Conservation (phyloP, 2,113 vertebrate genomes). For the Chionis minor region DNA sequence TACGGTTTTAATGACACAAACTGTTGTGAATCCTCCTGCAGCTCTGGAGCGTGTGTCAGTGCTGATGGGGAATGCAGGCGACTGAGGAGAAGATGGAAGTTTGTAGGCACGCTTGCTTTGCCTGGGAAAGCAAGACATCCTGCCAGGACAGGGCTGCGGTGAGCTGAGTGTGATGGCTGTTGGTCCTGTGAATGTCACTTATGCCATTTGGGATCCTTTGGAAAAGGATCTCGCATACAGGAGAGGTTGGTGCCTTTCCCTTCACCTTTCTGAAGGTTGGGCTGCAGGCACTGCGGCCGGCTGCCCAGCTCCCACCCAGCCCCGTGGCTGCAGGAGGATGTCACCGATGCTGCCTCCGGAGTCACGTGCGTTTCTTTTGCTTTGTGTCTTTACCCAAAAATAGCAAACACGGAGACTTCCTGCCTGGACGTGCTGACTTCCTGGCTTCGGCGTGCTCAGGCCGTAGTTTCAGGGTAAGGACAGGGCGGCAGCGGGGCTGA, state of each 20-base stretch:
- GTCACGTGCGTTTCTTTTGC: neutral
- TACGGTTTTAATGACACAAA: neutral
- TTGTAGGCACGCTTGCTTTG: accelerated
- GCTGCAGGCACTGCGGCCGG: accelerated
- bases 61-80: neutral
- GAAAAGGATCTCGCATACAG: accelerated
- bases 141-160: neutral
- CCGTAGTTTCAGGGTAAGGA: accelerated
- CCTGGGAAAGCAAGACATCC: accelerated
- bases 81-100: neutral
- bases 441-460: accelerated
- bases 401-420: neutral
- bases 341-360: accelerated
- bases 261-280: neutral
- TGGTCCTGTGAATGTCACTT: accelerated
- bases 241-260: neutral
- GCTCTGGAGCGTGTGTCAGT: neutral
- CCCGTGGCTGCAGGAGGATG: neutral
- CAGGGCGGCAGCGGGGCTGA: neutral
- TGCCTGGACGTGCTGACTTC: neutral
- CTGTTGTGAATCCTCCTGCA: neutral
- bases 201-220: too few relatives aligned
- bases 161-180: neutral
- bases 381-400: neutral
- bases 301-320: neutral